Percentiles rank a stretch among this genome's conserved stretches.
Evolutionary conservation across 2,888 invertebrate species (phyloP).

Genomic region (Leucophora obtusa): DNA sequence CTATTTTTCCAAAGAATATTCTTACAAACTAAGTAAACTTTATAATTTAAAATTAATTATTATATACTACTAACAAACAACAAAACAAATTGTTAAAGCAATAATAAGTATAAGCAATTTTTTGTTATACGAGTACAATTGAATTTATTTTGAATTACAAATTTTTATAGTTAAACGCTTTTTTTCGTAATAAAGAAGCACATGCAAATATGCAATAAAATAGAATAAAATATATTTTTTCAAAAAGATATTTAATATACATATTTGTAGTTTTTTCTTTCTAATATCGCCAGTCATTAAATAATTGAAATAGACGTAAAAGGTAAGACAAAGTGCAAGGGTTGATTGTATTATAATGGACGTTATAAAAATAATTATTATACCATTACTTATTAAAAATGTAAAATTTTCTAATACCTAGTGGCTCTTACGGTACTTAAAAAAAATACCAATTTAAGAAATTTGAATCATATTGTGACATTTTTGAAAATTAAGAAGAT

Average conservation of each 20-base stretch:
- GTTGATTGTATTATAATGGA: too few relatives aligned
- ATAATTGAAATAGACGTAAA: too few relatives aligned
- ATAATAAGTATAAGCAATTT: neutral
- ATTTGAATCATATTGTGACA: too few relatives aligned
- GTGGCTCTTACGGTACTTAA: too few relatives aligned
- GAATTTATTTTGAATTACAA: neutral
- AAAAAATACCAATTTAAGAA: too few relatives aligned
- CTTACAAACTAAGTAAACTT: neutral
- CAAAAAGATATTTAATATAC: neutral
- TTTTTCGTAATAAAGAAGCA: constrained; percentile 11
- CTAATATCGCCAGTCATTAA: too few relatives aligned
- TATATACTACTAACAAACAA: neutral
- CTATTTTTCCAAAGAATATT: neutral
- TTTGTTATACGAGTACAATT: neutral
- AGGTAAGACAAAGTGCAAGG: too few relatives aligned
- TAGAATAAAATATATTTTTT: neutral
- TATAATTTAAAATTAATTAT: neutral
- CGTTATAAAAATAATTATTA: too few relatives aligned
- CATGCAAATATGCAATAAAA: neutral
- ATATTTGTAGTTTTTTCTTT: neutral
- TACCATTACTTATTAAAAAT: too few relatives aligned
- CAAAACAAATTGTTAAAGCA: neutral
- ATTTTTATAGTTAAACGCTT: constrained; percentile 34
- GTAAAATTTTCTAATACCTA: too few relatives aligned
- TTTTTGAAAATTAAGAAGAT: too few relatives aligned